A percentile compares a stretch with the other conserved stretches of the same genome.
These are phyloP conservation scores for Ptyas mucosa DNA, from an alignment of 2,113 vertebrate species.

Conservation along the genomic window DNA sequence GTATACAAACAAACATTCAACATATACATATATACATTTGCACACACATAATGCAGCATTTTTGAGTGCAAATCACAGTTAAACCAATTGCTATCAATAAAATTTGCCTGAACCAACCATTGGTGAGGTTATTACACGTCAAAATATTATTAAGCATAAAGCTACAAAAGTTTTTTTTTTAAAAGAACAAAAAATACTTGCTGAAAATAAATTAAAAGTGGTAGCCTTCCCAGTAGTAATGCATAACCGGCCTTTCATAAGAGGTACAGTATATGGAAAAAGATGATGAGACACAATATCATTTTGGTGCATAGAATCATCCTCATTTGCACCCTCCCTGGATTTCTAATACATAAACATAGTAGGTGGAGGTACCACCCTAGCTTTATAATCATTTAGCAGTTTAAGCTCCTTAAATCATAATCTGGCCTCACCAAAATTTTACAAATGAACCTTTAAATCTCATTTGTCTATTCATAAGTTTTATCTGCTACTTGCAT, in stretches of 20 bases:
- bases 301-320: not conserved
- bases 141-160: constrained; percentile 40
- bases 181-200: not conserved
- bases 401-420: not conserved
- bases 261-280: not conserved
- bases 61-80: constrained; percentile 11
- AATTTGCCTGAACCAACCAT: not conserved
- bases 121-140: not conserved
- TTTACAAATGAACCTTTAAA: not conserved
- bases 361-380: not conserved
- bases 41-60: constrained; percentile 16
- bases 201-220: constrained; percentile 52
- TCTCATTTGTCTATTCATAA: not conserved
- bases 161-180: constrained; percentile 50
- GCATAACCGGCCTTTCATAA: not conserved
- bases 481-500: not conserved
- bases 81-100: not conserved
- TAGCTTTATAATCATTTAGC: not conserved
- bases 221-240: not conserved
- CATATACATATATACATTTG: not conserved
- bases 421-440: not conserved
- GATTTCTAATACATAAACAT: not conserved
- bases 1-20: not conserved
- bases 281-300: not conserved
- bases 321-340: not conserved